Evolutionary conservation across 2,888 invertebrate genomes (phyloP).

Genomic region (Smittia sp.): DNA sequence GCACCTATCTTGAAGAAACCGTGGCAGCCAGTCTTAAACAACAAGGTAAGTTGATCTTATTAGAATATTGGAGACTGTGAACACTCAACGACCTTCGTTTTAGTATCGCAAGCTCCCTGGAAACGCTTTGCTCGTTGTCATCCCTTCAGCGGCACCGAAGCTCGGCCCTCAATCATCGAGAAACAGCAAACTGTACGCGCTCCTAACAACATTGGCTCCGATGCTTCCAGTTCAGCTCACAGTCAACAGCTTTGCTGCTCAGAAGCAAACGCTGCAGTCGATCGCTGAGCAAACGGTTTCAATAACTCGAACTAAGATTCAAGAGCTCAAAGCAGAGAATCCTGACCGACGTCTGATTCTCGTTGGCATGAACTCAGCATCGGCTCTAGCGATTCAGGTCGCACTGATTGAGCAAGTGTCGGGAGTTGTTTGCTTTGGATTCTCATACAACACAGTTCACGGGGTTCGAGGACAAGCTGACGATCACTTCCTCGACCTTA

Average conservation of each 20-base stretch:
- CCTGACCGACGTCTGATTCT: conserved; percentile 69
- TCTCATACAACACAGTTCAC: conserved; percentile 69
- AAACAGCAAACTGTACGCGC: conserved; percentile 67
- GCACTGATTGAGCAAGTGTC: conserved; percentile 67
- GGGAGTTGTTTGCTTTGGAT: conserved; percentile 74
- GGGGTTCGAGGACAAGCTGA: conserved; percentile 73
- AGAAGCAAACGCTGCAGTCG: conserved; percentile 51
- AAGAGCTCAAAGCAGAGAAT: conserved; percentile 65
- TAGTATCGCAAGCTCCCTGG: conserved; percentile 64
- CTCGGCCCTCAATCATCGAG: conserved; percentile 56
- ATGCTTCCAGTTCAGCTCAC: conserved; percentile 63
- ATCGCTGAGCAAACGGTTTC: conserved; percentile 65
- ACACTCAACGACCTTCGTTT: conserved; percentile 43
- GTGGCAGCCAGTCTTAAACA: conserved; percentile 71
- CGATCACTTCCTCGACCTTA: conserved; percentile 69
- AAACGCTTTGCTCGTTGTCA: conserved; percentile 64
- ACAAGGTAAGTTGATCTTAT: conserved; percentile 61
- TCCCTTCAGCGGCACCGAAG: conserved; percentile 58
- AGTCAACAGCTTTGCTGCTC: conserved; percentile 50
- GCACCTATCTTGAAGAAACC: conserved; percentile 64
- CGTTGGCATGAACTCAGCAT: conserved; percentile 75
- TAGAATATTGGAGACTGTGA: background rate
- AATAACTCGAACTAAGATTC: conserved; percentile 67
- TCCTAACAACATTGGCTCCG: conserved; percentile 66
- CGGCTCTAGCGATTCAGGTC: conserved; percentile 70